A percentile compares a stretch with the other conserved stretches of the same genome.
These are phyloP conservation scores for Lingula anatina DNA, from an alignment of 2,888 invertebrate species.

Conservation along the genomic window DNA sequence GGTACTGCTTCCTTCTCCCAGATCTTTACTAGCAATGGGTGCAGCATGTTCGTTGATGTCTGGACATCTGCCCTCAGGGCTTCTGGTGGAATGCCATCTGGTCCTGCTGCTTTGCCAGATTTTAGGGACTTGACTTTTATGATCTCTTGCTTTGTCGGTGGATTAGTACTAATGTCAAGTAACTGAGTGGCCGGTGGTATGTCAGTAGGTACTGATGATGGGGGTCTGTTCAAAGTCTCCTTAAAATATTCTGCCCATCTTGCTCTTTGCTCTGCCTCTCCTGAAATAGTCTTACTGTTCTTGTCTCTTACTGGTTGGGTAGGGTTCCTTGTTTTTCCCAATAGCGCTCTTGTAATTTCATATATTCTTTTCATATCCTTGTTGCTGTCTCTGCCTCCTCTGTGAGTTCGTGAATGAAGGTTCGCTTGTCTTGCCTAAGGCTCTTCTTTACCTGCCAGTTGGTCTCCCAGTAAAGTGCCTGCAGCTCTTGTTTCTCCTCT, in stretches of 20 bases:
- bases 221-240: too few species aligned
- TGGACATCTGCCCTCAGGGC: too few species aligned
- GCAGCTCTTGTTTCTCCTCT: conserved; percentile 1
- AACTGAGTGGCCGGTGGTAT: background rate
- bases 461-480: conserved; percentile 3
- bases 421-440: too few species aligned
- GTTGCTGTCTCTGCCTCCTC: conserved; percentile 4
- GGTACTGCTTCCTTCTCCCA: too few species aligned
- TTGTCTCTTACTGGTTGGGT: too few species aligned
- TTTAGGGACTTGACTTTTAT: too few species aligned
- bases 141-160: too few species aligned
- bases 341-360: conserved; percentile 2
- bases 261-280: conserved; percentile 1
- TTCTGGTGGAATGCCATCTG: too few species aligned
- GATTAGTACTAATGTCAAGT: too few species aligned
- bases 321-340: background rate
- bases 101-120: too few species aligned
- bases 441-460: background rate
- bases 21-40: too few species aligned
- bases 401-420: background rate
- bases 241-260: conserved; percentile 4
- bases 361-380: background rate
- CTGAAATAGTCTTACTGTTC: background rate
- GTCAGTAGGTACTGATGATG: conserved; percentile 1
- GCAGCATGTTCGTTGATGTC: too few species aligned